Conservation (phyloP, 2,888 invertebrate genomes). For the Athetis lepigone region DNA sequence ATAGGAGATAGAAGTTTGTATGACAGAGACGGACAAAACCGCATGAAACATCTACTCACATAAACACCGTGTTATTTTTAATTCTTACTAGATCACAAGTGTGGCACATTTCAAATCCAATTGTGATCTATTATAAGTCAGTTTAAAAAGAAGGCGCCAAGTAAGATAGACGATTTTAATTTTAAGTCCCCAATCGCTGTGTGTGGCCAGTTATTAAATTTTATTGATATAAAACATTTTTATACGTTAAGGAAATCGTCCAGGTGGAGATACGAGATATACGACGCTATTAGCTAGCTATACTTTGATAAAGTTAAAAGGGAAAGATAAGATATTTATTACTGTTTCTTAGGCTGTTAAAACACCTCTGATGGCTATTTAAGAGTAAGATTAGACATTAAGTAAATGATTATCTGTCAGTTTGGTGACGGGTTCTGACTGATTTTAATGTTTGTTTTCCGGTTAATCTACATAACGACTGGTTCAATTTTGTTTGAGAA, state of each 20-base stretch:
- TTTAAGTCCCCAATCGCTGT: conserved; percentile 38
- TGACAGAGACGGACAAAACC: too few species aligned
- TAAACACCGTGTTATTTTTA: conserved; percentile 1
- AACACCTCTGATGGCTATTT: conserved; percentile 6
- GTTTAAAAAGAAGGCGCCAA: conserved; percentile 46
- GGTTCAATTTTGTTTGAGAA: too few species aligned
- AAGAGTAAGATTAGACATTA: too few species aligned
- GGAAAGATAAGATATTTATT: conserved; percentile 35
- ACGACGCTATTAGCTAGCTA: conserved; percentile 15
- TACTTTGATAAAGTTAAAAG: conserved; percentile 20
- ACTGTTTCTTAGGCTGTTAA: conserved; percentile 3
- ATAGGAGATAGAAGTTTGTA: too few species aligned
- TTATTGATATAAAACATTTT: conserved; percentile 66
- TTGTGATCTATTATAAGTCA: conserved; percentile 54
- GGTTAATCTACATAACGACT: too few species aligned
- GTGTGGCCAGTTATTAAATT: conserved; percentile 64
- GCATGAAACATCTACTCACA: too few species aligned
- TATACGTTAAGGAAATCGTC: conserved; percentile 40
- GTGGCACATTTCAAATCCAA: conserved; percentile 43
- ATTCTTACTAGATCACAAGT: conserved; percentile 23
- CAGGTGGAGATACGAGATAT: conserved; percentile 42
- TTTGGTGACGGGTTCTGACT: too few species aligned
- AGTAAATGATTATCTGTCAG: too few species aligned
- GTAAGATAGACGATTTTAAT: conserved; percentile 42
- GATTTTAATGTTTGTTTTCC: too few species aligned